Conservation (phyloP, 2,113 vertebrate genomes). For the Ameiurus melas region DNA sequence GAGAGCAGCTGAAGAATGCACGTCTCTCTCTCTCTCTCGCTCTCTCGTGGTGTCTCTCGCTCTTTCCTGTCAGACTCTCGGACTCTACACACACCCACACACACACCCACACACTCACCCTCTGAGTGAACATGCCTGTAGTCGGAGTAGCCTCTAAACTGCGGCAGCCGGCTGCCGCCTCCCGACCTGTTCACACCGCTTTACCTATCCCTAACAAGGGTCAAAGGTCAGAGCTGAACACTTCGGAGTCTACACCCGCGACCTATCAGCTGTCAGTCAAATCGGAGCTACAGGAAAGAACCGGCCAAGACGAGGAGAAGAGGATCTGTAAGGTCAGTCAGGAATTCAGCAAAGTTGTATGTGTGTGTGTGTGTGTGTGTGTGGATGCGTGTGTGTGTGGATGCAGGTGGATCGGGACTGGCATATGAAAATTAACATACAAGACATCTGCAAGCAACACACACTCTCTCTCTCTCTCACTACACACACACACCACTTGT, state of each 20-base stretch:
- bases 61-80: slow-evolving; percentile 13
- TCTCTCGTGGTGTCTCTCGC: slow-evolving; percentile 23
- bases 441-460: not conserved
- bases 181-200: slow-evolving; percentile 88
- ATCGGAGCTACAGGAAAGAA: slow-evolving; percentile 79
- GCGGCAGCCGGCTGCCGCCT: slow-evolving; percentile 82
- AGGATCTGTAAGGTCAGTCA: slow-evolving; percentile 88
- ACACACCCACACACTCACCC: not conserved
- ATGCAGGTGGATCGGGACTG: not conserved
- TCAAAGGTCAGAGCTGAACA: slow-evolving; percentile 75
- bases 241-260: slow-evolving; percentile 73
- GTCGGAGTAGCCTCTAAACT: slow-evolving; percentile 93
- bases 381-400: slow-evolving; percentile 1
- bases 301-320: slow-evolving; percentile 84
- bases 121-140: slow-evolving; percentile 83
- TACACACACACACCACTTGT: not conserved
- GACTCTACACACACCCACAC: slow-evolving; percentile 13
- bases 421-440: not conserved
- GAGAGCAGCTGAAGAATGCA: slow-evolving; percentile 71
- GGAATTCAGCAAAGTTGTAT: not conserved
- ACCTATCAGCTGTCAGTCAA: slow-evolving; percentile 87
- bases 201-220: slow-evolving; percentile 83
- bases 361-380: slow-evolving; percentile 13
- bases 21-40: slow-evolving; percentile 62
- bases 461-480: not conserved